Percentiles rank a stretch among this genome's conserved stretches.
Conservation (phyloP, 2,888 invertebrate genomes). For the Stratiomys singularior region DNA sequence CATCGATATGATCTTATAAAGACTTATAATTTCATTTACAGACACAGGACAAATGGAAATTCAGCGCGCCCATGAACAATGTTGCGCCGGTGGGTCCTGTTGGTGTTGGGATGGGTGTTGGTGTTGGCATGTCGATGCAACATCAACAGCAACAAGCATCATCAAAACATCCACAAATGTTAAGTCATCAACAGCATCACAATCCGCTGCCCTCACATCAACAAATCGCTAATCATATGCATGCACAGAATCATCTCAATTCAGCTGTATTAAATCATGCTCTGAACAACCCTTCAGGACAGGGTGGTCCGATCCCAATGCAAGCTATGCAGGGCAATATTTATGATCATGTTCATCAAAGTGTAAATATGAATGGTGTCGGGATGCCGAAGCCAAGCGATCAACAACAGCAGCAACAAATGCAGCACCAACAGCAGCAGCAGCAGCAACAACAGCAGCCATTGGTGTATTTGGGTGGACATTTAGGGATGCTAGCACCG, state of each 20-base stretch:
- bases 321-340: slow-evolving; percentile 62
- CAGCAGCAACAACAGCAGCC: slow-evolving; percentile 56
- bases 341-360: slow-evolving; percentile 64
- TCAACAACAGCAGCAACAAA: slow-evolving; percentile 45
- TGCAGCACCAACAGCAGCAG: slow-evolving; percentile 57
- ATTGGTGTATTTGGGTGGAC: slow-evolving; percentile 63
- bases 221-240: slow-evolving; percentile 65
- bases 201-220: slow-evolving; percentile 67
- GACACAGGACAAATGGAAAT: slow-evolving; percentile 90
- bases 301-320: slow-evolving; percentile 62
- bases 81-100: slow-evolving; percentile 67
- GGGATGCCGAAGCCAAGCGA: slow-evolving; percentile 55
- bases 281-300: slow-evolving; percentile 61
- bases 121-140: slow-evolving; percentile 63
- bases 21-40: no score
- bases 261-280: slow-evolving; percentile 64
- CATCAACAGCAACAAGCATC: slow-evolving; percentile 54
- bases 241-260: slow-evolving; percentile 58
- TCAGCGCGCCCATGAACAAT: slow-evolving; percentile 72
- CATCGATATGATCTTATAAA: no score
- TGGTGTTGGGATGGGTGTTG: slow-evolving; percentile 64
- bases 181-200: slow-evolving; percentile 61
- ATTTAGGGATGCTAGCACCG: slow-evolving; percentile 62
- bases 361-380: slow-evolving; percentile 60
- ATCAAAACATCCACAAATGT: slow-evolving; percentile 61